phyloP scores from a whole-genome alignment of 2,797 vertebrate genomes.

The Lutjanus argentimaculatus region DNA sequence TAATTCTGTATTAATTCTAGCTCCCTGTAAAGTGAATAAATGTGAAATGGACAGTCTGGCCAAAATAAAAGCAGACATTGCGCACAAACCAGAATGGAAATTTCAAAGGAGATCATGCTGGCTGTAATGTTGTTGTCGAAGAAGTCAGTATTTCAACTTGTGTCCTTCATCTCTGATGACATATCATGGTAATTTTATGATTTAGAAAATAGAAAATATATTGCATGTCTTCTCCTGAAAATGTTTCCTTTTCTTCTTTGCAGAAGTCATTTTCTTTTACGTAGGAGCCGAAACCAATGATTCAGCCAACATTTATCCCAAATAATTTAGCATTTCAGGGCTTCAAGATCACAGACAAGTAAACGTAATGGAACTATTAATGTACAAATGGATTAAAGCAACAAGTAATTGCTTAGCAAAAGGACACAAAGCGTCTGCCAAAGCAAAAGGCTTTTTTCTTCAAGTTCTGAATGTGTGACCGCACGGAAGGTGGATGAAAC shows the following conservation, averaged over 20 bases:
- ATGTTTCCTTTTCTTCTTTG: background rate
- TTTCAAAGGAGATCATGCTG: no score
- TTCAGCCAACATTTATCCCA: constrained; percentile 6
- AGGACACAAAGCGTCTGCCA: constrained; percentile 27
- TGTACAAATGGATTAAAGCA: constrained; percentile 27
- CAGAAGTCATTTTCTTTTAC: background rate
- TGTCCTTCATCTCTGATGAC: no score
- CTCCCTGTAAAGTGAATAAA: no score
- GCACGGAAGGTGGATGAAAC: constrained; percentile 31
- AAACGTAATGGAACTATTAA: constrained; percentile 10
- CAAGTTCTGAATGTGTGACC: background rate
- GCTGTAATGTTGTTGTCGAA: no score
- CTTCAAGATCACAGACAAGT: constrained; percentile 27
- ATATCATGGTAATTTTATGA: no score
- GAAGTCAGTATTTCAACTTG: no score
- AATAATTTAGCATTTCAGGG: constrained; percentile 10
- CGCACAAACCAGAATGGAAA: no score
- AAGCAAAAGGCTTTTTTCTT: background rate
- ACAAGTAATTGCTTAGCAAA: constrained; percentile 28
- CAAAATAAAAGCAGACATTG: no score
- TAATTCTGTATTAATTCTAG: no score
- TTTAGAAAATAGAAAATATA: no score
- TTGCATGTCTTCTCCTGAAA: no score
- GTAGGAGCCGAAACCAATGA: constrained; percentile 8
- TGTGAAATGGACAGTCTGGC: no score